Evolutionary conservation across 1,140 invertebrate species (phyloP), one percentile per base, ranked within the genome.

Genomic region (Camponotus pennsylvanicus): DNA sequence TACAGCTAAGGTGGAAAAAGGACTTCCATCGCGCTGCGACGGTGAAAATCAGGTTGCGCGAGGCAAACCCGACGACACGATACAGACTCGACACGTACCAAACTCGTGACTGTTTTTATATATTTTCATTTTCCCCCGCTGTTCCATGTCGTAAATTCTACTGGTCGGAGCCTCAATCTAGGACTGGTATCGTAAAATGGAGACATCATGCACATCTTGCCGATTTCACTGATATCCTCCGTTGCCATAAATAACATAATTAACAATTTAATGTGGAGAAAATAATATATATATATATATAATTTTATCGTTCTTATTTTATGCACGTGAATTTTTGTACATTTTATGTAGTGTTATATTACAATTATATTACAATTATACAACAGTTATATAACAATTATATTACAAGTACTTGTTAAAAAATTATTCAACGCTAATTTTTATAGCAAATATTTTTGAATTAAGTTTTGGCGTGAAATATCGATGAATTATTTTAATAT

Each of bases 21-120:
- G 73, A 42, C 59, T 32, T 55, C 34, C n/a, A 5, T 52, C 49
- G 49, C 49, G 49, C 27, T 37, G 3, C 52, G 6, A 49, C 69
- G 27, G 69, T 49, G 69, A 32, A 75, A 83, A 83, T 83, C 79
- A 49, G 79, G 40, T 37, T 73, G 79, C 69, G 79, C 79, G 55
- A 75, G 34, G 79, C 40, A 18, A 52, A 67, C 45, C 18, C 77
- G 63, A 55, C 69, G 32, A 59, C 49, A 18, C 61, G 77, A 80
- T 42, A 52, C 49, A 85, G 67, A 78, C 45, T 8, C 37, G 83
- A 79, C 27, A 80, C 75, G 75, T 85, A 57, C 49, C 8, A 5
- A 45, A 57, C 63, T 42, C 52, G 73, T 37, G 61, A 85, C 76
- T 67, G 84, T 85, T 85, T 85, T 85, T 85, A 69, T 42, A 75